These are phyloP conservation scores for Charadrius vociferus DNA, from an alignment of 2,113 vertebrate genomes.

Conservation along the genomic window DNA sequence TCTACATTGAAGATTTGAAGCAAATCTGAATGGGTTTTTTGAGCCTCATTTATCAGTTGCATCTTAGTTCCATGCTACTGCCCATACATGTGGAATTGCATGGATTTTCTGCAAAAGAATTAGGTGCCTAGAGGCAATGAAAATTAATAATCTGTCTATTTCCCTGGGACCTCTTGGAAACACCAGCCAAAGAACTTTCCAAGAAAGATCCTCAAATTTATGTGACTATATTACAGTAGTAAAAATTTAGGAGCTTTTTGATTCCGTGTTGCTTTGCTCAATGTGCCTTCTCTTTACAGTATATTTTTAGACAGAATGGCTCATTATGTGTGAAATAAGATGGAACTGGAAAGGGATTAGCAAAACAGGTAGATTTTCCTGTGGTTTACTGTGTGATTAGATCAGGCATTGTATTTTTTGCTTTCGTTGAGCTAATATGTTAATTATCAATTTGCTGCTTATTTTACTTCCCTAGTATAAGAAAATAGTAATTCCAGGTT, in stretches of 20 bases:
- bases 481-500: background rate
- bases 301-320: background rate
- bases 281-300: background rate
- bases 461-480: background rate
- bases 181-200: background rate
- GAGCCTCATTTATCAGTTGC: background rate
- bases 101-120: background rate
- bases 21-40: background rate
- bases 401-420: background rate
- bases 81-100: background rate
- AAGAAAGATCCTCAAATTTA: background rate
- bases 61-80: background rate
- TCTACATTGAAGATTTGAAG: background rate
- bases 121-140: background rate
- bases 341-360: background rate
- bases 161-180: background rate
- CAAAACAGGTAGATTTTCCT: background rate
- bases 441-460: background rate
- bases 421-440: background rate
- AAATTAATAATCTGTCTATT: background rate
- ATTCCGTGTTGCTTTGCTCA: background rate
- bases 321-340: background rate
- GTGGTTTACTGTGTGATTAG: background rate
- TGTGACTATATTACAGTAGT: background rate
- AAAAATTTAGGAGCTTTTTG: background rate